Evolutionary conservation across 92 coral and sea anemone species (phyloP).

Genomic region (Micromussa lordhowensis): DNA sequence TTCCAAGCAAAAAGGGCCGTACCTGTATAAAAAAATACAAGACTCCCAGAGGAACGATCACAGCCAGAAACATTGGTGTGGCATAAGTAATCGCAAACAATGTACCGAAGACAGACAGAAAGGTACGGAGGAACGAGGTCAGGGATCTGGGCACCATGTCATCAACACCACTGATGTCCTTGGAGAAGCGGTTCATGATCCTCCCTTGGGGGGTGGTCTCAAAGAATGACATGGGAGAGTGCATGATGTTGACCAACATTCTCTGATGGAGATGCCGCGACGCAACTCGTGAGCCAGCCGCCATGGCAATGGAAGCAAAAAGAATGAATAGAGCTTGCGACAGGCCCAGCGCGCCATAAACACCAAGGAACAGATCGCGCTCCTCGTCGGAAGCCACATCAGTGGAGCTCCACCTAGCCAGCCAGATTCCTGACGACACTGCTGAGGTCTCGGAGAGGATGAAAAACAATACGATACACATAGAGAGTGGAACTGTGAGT

Average conservation of each 20-base stretch:
- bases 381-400: constrained; percentile 62
- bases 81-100: constrained; percentile 80
- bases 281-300: constrained; percentile 61
- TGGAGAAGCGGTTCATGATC: constrained; percentile 86
- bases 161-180: constrained; percentile 83
- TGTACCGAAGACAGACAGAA: constrained; percentile 60
- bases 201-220: constrained; percentile 94
- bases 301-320: constrained; percentile 39
- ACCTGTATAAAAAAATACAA: constrained; percentile 86
- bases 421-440: constrained; percentile 80
- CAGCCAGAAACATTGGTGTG: constrained; percentile 84
- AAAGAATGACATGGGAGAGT: constrained; percentile 80
- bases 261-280: constrained; percentile 70
- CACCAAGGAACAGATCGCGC: constrained; percentile 71
- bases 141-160: constrained; percentile 66
- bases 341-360: constrained; percentile 79
- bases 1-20: neutral
- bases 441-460: constrained; percentile 56
- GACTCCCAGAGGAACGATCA: constrained; percentile 69
- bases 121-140: constrained; percentile 53
- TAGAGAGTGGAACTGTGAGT: constrained; percentile 44
- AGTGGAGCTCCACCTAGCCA: constrained; percentile 86
- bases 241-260: constrained; percentile 71
- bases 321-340: constrained; percentile 65
- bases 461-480: constrained; percentile 44